Conservation (phyloP, 2,113 vertebrate species). For the Platichthys stellatus region DNA sequence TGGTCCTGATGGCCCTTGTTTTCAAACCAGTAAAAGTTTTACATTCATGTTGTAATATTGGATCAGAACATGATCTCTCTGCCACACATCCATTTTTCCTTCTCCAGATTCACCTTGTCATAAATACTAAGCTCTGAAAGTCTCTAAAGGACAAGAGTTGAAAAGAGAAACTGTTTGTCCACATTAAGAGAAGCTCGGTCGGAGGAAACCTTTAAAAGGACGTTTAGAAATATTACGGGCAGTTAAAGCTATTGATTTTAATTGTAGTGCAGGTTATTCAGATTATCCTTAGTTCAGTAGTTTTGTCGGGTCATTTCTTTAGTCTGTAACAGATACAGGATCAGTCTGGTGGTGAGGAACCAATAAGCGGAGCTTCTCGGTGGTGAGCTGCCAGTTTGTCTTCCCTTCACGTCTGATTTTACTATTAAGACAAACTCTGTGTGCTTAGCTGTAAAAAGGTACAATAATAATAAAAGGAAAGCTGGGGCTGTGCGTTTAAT, state of each 20-base stretch:
- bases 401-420: neutral
- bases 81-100: too few species aligned
- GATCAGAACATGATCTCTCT: neutral
- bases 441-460: slow-evolving; percentile 41
- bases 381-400: slow-evolving; percentile 1
- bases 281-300: too few species aligned
- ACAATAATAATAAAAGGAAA: slow-evolving; percentile 19
- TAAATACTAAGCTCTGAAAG: neutral
- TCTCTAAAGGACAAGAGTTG: too few species aligned
- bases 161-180: too few species aligned
- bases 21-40: neutral
- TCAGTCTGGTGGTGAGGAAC: neutral
- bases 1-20: neutral
- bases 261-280: neutral
- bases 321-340: slow-evolving; percentile 7
- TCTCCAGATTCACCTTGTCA: neutral
- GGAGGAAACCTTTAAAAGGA: too few species aligned
- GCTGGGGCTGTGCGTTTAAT: neutral
- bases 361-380: neutral
- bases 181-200: too few species aligned
- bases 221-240: too few species aligned
- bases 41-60: too few species aligned
- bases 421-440: slow-evolving; percentile 16
- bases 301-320: neutral
- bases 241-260: too few species aligned